These are phyloP conservation scores for Brachystomella parvula DNA, from an alignment of 1,140 invertebrate species.

Conservation along the genomic window DNA sequence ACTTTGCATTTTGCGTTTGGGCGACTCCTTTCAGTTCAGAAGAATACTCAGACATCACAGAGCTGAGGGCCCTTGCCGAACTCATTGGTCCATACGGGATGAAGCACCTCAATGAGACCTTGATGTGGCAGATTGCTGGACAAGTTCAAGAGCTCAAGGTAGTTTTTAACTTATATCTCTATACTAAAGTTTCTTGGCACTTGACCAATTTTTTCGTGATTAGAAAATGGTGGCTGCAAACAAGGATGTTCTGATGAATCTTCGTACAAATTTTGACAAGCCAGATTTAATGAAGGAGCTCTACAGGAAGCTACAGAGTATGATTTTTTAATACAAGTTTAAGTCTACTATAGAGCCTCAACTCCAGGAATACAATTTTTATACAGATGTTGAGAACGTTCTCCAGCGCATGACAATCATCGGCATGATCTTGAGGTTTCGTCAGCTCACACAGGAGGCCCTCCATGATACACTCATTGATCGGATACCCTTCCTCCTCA, in stretches of 20 bases:
- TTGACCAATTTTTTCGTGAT: slow-evolving; percentile 25
- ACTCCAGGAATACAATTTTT: not conserved
- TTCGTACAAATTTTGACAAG: slow-evolving; percentile 95
- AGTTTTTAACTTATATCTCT: slow-evolving; percentile 2
- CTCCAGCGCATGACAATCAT: slow-evolving; percentile 95
- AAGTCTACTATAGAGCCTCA: not conserved
- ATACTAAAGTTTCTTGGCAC: not conserved
- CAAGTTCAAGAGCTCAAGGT: slow-evolving; percentile 91
- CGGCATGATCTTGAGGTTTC: slow-evolving; percentile 92
- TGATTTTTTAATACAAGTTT: too few species aligned
- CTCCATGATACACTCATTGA: slow-evolving; percentile 88
- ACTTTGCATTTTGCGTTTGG: slow-evolving; percentile 86
- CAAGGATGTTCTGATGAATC: slow-evolving; percentile 77
- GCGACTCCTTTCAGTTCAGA: slow-evolving; percentile 89
- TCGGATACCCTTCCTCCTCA: slow-evolving; percentile 91
- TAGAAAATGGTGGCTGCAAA: slow-evolving; percentile 81
- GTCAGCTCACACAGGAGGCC: slow-evolving; percentile 85
- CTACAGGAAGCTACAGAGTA: slow-evolving; percentile 74
- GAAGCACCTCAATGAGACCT: slow-evolving; percentile 88
- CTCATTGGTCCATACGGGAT: slow-evolving; percentile 97
- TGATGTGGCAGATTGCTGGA: slow-evolving; percentile 97
- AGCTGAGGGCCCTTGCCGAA: slow-evolving; percentile 91
- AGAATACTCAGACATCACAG: slow-evolving; percentile 96
- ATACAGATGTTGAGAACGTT: slow-evolving; percentile 77
- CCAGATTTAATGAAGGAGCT: slow-evolving; percentile 97